A percentile compares a stretch with the other conserved stretches of the same genome.
phyloP scores from a whole-genome alignment of 2,113 vertebrate species.

The Rhombomys opimus region DNA sequence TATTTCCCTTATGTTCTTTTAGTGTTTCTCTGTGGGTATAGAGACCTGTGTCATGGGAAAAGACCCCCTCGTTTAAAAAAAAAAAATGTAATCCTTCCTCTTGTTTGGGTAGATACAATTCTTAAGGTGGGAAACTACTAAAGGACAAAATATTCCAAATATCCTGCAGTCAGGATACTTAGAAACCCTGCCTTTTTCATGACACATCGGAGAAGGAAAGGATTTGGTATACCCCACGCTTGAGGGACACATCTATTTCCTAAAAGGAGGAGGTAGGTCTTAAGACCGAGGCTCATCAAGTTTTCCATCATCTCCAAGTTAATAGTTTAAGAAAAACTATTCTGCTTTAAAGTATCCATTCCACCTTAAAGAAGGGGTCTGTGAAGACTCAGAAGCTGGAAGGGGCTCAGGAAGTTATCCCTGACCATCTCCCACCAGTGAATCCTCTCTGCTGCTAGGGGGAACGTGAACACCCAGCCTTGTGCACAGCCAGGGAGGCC shows the following conservation, averaged over 20 bases:
- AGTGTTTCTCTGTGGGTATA: not conserved
- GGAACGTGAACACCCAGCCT: too few species aligned
- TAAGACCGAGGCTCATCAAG: not conserved
- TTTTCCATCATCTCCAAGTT: not conserved
- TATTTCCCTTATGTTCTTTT: not conserved
- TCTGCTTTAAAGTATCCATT: not conserved
- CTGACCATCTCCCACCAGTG: not conserved
- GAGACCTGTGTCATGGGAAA: not conserved
- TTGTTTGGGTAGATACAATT: not conserved
- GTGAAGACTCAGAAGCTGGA: not conserved
- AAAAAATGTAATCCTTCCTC: not conserved
- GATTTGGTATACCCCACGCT: not conserved
- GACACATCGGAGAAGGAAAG: not conserved
- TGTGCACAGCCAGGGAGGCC: not conserved
- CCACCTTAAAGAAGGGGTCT: not conserved
- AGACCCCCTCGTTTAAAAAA: not conserved
- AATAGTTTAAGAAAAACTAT: slow-evolving; percentile 3
- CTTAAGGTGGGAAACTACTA: not conserved
- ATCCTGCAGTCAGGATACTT: not conserved
- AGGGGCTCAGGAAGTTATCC: not conserved
- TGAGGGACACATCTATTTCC: not conserved
- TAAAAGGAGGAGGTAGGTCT: not conserved
- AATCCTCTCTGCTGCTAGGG: not conserved
- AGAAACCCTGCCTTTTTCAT: not conserved
- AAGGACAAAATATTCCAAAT: not conserved